A percentile compares a stretch with the other conserved stretches of the same genome.
phyloP scores from a whole-genome alignment of 2,888 invertebrate genomes.

The Physocephala rufipes region DNA sequence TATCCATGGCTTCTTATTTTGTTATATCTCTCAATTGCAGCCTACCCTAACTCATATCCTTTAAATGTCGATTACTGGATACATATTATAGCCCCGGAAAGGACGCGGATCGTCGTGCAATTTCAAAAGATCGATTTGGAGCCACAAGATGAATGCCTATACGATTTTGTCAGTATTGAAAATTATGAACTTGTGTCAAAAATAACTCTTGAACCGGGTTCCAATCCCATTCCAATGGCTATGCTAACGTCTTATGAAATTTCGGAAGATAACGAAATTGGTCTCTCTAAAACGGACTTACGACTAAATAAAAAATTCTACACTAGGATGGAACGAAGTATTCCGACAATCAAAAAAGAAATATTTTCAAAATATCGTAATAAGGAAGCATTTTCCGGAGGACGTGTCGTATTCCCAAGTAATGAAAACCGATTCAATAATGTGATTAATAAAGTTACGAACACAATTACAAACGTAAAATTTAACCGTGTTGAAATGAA shows the following conservation, averaged over 20 bases:
- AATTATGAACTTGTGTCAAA: constrained; percentile 57
- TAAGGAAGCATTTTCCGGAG: no score
- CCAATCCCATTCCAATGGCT: constrained; percentile 56
- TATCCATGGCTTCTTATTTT: neutral
- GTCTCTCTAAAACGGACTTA: neutral
- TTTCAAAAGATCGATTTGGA: constrained; percentile 78
- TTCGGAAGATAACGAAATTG: constrained; percentile 38
- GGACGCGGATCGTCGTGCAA: constrained; percentile 75
- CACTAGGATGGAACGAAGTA: constrained; percentile 25
- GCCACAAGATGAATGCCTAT: constrained; percentile 79
- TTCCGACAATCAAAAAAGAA: constrained; percentile 27
- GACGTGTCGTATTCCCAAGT: no score
- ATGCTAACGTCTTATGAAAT: constrained; percentile 51
- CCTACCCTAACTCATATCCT: constrained; percentile 77
- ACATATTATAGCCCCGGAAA: constrained; percentile 72
- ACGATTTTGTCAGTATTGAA: constrained; percentile 78
- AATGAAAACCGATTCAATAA: neutral
- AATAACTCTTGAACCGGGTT: constrained; percentile 55
- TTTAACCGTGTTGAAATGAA: constrained; percentile 7
- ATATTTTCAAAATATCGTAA: constrained; percentile 15
- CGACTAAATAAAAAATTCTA: constrained; percentile 5
- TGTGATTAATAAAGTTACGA: constrained; percentile 7
- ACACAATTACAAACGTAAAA: constrained; percentile 21
- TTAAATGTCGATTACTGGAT: constrained; percentile 78
- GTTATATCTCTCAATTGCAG: constrained; percentile 41